Conservation (phyloP, 2,797 vertebrate genomes). For the Mionectes olivaceus region DNA sequence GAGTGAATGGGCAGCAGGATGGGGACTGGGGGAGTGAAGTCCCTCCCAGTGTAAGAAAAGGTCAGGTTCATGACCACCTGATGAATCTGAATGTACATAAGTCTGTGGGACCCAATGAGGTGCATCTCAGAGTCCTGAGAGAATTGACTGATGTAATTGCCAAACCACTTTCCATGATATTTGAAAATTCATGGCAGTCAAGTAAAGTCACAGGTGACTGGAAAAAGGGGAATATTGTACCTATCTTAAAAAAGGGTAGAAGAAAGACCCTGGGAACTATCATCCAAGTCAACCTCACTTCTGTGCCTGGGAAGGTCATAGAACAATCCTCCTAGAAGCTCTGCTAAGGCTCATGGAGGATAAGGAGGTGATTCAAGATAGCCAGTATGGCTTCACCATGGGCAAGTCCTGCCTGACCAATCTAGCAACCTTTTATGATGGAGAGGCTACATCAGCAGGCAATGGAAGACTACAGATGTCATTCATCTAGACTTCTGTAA, state of each 20-base stretch:
- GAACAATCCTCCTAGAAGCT: not conserved
- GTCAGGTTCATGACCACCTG: too few relatives aligned
- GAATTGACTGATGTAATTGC: too few relatives aligned
- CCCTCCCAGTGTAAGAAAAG: too few relatives aligned
- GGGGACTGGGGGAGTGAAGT: too few relatives aligned
- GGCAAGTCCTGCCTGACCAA: not conserved
- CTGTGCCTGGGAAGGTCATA: not conserved
- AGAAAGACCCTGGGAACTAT: not conserved
- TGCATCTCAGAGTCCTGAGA: too few relatives aligned
- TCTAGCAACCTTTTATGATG: fast-evolving
- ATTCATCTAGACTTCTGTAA: fast-evolving
- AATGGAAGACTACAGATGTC: not conserved
- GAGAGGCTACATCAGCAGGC: not conserved
- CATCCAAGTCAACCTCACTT: not conserved
- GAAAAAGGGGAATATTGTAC: not conserved
- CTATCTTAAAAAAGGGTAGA: not conserved
- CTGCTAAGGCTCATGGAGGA: fast-evolving
- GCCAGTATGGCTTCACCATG: not conserved
- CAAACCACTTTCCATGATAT: too few relatives aligned
- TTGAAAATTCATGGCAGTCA: not conserved
- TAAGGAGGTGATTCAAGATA: not conserved
- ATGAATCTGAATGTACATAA: too few relatives aligned
- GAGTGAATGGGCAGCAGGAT: too few relatives aligned
- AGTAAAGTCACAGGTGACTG: not conserved
- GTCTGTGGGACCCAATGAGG: too few relatives aligned